A percentile compares a stretch with the other conserved stretches of the same genome.
phyloP scores from a whole-genome alignment of 2,797 vertebrate species.

The Calcarius lapponicus region DNA sequence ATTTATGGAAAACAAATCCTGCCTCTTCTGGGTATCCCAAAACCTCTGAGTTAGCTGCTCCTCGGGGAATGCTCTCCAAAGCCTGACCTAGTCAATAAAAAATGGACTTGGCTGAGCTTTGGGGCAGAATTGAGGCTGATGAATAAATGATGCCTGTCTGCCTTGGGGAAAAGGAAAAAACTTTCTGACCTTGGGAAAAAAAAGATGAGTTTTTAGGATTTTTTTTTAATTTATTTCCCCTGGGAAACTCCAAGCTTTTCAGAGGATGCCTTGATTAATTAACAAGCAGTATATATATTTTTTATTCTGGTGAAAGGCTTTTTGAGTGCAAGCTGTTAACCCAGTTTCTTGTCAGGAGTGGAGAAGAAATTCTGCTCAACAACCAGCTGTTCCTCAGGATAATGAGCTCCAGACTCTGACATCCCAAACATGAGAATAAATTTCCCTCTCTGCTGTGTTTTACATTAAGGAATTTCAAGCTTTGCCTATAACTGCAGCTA shows the following conservation, averaged over 20 bases:
- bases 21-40: too few species aligned
- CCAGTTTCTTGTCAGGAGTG: neutral
- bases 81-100: neutral
- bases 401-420: constrained; percentile 26
- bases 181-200: neutral
- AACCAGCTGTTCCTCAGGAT: neutral
- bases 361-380: neutral
- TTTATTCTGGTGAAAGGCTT: neutral
- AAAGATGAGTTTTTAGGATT: too few species aligned
- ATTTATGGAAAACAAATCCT: too few species aligned
- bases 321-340: neutral
- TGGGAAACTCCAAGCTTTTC: neutral
- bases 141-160: too few species aligned
- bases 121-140: neutral
- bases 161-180: too few species aligned
- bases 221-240: neutral
- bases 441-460: constrained; percentile 17
- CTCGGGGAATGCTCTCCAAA: neutral
- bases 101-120: neutral
- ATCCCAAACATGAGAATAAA: constrained; percentile 11
- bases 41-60: neutral
- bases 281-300: neutral
- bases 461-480: neutral
- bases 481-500: accelerated
- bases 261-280: neutral